Conservation (phyloP, 2,888 invertebrate genomes). For the Folsomia manolachei region DNA sequence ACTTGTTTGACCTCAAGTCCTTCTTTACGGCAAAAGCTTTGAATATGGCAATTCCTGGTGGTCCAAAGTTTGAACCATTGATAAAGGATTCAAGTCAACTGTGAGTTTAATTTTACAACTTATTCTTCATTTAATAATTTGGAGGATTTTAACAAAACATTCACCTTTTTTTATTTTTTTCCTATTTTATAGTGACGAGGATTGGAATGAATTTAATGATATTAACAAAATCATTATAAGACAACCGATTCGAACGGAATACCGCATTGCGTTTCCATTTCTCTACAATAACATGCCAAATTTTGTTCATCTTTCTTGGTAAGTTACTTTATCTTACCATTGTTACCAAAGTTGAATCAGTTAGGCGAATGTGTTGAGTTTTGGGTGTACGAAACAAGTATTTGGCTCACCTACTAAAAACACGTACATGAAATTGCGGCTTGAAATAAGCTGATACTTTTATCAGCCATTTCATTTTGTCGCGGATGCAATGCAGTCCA, state of each 20-base stretch:
- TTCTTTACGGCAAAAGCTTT: constrained; percentile 99
- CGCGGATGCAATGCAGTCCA: neutral
- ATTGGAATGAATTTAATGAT: constrained; percentile 99
- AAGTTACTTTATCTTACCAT: constrained; percentile 56
- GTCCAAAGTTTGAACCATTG: constrained; percentile 98
- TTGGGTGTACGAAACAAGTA: constrained; percentile 20
- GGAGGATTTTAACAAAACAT: too few relatives aligned
- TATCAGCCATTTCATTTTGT: neutral
- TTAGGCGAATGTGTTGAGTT: constrained; percentile 32
- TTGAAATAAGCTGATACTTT: neutral
- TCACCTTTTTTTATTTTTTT: neutral
- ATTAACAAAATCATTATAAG: constrained; percentile 99
- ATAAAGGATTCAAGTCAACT: constrained; percentile 96
- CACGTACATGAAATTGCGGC: constrained; percentile 29
- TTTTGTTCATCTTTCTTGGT: constrained; percentile 98
- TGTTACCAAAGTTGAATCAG: constrained; percentile 1
- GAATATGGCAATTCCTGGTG: constrained; percentile 99
- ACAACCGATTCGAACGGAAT: constrained; percentile 97
- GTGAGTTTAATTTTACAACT: constrained; percentile 58
- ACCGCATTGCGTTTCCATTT: constrained; percentile 98
- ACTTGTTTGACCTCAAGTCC: constrained; percentile 97
- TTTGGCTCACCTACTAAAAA: constrained; percentile 31
- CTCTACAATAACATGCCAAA: constrained; percentile 98
- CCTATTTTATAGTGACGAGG: constrained; percentile 75
- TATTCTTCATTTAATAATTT: too few relatives aligned